phyloP scores from a whole-genome alignment of 2,797 vertebrate species.

The Poeciliopsis presidionis region DNA sequence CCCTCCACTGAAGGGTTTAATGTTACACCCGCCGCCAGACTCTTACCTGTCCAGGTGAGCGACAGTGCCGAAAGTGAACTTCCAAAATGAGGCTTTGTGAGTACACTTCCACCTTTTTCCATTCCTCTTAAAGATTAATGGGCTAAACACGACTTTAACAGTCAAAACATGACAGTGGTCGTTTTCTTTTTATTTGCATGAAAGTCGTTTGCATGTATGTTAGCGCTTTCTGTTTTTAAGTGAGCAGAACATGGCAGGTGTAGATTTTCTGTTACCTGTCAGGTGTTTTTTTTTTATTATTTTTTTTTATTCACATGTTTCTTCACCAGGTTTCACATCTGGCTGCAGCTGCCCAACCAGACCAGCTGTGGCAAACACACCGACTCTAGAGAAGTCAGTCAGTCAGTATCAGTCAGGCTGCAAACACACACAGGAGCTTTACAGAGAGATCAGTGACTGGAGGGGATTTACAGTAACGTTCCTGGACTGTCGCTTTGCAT shows the following conservation, averaged over 20 bases:
- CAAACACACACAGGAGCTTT: slow-evolving; percentile 17
- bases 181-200: slow-evolving; percentile 18
- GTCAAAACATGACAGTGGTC: background rate
- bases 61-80: slow-evolving; percentile 44
- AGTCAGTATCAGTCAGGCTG: background rate
- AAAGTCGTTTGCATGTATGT: slow-evolving; percentile 20
- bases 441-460: slow-evolving; percentile 34
- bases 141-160: slow-evolving; percentile 5
- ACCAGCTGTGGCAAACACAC: slow-evolving; percentile 46
- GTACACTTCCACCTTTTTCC: slow-evolving; percentile 26
- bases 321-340: slow-evolving; percentile 59
- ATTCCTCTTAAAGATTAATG: background rate
- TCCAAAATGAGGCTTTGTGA: slow-evolving; percentile 57
- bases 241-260: background rate
- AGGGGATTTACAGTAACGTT: slow-evolving; percentile 5
- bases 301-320: slow-evolving; percentile 37
- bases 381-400: slow-evolving; percentile 19
- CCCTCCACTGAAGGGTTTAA: slow-evolving; percentile 55
- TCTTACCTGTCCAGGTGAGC: slow-evolving; percentile 78
- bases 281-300: slow-evolving; percentile 8
- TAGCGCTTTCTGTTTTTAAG: background rate
- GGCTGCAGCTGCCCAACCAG: slow-evolving; percentile 59
- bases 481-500: slow-evolving; percentile 5
- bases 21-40: slow-evolving; percentile 62
- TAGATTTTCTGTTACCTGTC: slow-evolving; percentile 1